Base-by-base conservation (phyloP, 1,140 invertebrate species). In the Sarcophaga peregrina region DNA sequence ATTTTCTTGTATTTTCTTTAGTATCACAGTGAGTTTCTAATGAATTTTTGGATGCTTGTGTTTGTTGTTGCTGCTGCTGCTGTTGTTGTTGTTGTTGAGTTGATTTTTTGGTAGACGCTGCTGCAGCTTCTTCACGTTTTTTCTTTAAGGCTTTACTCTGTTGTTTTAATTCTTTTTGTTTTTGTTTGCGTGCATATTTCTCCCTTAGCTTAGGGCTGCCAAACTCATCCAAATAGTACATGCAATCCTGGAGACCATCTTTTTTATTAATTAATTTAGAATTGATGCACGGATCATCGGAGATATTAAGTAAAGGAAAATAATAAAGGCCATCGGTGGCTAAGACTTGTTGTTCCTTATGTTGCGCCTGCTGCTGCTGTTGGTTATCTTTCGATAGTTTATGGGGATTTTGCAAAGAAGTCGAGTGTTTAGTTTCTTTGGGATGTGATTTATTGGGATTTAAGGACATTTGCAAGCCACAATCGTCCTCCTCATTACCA, bases 211-310 rank as follows among this genome's bases (percentile, higher is more conserved):
- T 88, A 6, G 90, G 90, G 81, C 90, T 90, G 6, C 90, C 90
- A 9, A 90, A 89, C 82, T 90, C 90, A 78, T 90, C 89, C 72
- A 90, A 84, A 84, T 90, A 90, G 81, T 90, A 90, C 87, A 90
- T 89, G 37, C 87, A 88, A 46, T 90, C 89, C 78, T 90, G 86
- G 11, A 90, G 87, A 13, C 90, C 90, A 83, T 90, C 90, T 82
- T 87, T 88, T 82, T 87, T 87, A 76, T 90, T 90, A 47, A 90
- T 90, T 46, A 90, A 78, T 83, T 89, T 88, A 20, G 88, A 81
- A 84, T 90, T 87, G 0, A 90, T 90, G 74, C 85, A 82, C 37
- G 87, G 85, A 84, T 90, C 88, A 80, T 90, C 89, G 54, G 83
- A 87, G 68, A 89, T 90, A 82, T 90, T 90, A 5, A 90, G 81